Base-by-base conservation (phyloP, 2,113 vertebrate species). In the Colinus virginianus region DNA sequence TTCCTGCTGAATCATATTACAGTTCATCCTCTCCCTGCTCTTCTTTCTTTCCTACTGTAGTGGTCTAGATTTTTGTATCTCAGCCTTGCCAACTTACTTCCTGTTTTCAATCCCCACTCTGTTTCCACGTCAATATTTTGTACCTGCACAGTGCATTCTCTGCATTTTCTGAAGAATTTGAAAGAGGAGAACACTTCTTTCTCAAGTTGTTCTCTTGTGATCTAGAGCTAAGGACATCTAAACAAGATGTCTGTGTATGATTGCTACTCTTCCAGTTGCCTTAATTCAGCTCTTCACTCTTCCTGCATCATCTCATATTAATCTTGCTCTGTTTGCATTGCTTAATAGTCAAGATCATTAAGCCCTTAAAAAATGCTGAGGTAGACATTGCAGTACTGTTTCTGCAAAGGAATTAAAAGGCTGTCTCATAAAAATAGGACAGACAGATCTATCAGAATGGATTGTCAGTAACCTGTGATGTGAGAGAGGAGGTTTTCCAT, bases 301-400 rank as follows among this genome's bases (percentile, higher is more conserved):
- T 74, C 74, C 45, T 48, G 19, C 36, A 36, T 96, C 87, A 75
- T 93, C 81, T 93, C 91, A 82, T 91, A 90, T 91, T 95, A 93
- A 93, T 94, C 16, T 84, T 87, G 49, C 59, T 89, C 38, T 70
- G 38, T 49, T 91, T 91, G 46, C 67, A 28, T 62, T 83, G 59
- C 88, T 88, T 80, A 70, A 45, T 83, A 90, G 34, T 78, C 30
- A 90, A 79, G 83, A 88, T 51, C 53, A 64, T 84, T 84, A 88
- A 94, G 55, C n/a, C 63, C 59, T 77, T 86, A 23, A 48, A 1
- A 90, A 82, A 42, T 56, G 25, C 77, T 81, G 66, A 75, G 56
- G 45, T 85, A 51, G 82, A 80, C 28, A 21, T 88, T 66, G 38
- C 64, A 45, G 16, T 1, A 3, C 25, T 82, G 3, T 49, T 32